These are phyloP conservation scores for Trissoscelio sp. DNA, from an alignment of 2,888 invertebrate species.

Conservation along the genomic window DNA sequence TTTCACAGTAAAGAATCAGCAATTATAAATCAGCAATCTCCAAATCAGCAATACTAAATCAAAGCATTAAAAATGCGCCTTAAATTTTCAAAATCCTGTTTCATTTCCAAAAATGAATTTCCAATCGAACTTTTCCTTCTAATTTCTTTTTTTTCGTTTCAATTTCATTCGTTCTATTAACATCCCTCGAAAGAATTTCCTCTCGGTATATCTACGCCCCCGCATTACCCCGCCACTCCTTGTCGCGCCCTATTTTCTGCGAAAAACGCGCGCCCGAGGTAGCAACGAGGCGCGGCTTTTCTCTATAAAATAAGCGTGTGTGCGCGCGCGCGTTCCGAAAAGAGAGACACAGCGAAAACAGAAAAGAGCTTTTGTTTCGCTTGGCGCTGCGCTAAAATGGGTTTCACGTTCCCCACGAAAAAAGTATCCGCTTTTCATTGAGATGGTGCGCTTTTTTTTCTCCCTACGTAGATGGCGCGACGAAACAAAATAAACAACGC, in stretches of 20 bases:
- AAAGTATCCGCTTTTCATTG: slow-evolving; percentile 1
- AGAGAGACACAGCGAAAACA: slow-evolving; percentile 32
- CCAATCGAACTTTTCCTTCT: too few relatives aligned
- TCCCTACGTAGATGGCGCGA: too few relatives aligned
- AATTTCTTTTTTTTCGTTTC: background rate
- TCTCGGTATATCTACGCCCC: background rate
- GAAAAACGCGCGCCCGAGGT: slow-evolving; percentile 62
- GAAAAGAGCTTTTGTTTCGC: slow-evolving; percentile 38
- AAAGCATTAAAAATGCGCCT: too few relatives aligned
- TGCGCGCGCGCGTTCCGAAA: slow-evolving; percentile 34
- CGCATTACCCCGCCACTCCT: slow-evolving; percentile 7
- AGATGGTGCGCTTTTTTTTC: background rate
- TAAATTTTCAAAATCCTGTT: too few relatives aligned
- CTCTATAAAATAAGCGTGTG: slow-evolving; percentile 66
- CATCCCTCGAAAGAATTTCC: slow-evolving; percentile 19
- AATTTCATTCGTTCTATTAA: slow-evolving; percentile 12
- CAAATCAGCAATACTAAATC: too few relatives aligned
- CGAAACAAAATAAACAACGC: too few relatives aligned
- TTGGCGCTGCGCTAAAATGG: slow-evolving; percentile 13
- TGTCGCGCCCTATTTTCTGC: slow-evolving; percentile 73
- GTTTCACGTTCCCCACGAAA: background rate
- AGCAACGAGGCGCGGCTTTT: slow-evolving; percentile 43
- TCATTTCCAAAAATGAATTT: too few relatives aligned
- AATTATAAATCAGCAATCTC: too few relatives aligned
- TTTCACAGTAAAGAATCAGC: too few relatives aligned